Base-by-base conservation (phyloP, 2,797 vertebrate species). In the Manis javanica region DNA sequence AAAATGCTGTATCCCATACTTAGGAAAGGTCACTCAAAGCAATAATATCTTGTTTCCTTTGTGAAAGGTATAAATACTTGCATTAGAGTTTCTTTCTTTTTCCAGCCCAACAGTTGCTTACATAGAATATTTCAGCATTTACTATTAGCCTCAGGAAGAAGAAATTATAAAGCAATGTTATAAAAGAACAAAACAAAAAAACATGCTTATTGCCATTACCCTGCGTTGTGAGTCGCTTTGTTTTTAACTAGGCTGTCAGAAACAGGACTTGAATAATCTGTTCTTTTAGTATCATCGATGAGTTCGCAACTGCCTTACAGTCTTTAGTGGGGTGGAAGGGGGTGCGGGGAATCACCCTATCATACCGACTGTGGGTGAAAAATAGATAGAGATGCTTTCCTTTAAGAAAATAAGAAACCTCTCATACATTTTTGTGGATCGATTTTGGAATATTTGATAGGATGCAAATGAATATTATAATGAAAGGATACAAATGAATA, bases 11-110 rank as follows among this genome's bases (percentile, higher is more conserved):
- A 97, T 98, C 98, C 96, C 97, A 74, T 98, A 97, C 95, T 98
- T 98, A 98, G 95, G 97, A 98, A 98, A 98, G 98, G 98, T 98
- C 98, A 98, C 59, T 85, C 92, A 91, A 98, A 97, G 98, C 98
- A 98, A 98, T 98, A 98, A 97, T 96, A 97, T 98, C 98, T 98
- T 98, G 98, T 98, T 98, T 98, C 98, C 97, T 97, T 98, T 98
- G 71, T 64, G 92, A 78, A 97, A 98, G 98, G 97, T 98, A 98
- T 98, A 98, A 98, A 98, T 98, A 98, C 98, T 98, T 97, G 97
- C 82, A 96, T 97, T 98, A 97, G 85, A 74, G 16, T 91, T 94
- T 79, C 69, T 97, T 97, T 98, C 90, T 86, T 90, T 88, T 98
- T 97, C 97, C 94, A 97, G 93, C 57, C 97, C 90, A 96, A 97